Evolutionary conservation across 53 echinoderm and acorn worm species (phyloP).

Genomic region (Apostichopus leukothele): DNA sequence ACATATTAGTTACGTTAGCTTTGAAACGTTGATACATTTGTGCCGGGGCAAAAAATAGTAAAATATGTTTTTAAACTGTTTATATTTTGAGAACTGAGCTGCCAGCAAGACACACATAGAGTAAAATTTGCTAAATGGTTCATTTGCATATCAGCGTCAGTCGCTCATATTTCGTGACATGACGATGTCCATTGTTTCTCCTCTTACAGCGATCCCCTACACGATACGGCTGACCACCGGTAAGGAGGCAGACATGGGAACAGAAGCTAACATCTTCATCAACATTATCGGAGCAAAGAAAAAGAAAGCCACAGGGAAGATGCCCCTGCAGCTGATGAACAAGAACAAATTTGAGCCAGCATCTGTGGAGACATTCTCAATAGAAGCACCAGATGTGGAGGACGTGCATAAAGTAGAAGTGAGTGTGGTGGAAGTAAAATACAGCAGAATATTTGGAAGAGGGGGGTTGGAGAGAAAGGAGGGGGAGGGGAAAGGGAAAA

Average conservation of each 20-base stretch:
- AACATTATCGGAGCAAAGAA: constrained; percentile 89
- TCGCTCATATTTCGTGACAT: no score
- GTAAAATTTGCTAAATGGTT: no score
- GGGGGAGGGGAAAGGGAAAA: no score
- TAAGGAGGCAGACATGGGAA: constrained; percentile 87
- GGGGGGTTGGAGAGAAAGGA: no score
- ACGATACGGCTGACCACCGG: constrained; percentile 84
- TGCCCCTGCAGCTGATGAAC: constrained; percentile 84
- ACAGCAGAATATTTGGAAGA: no score
- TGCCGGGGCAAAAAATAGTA: no score
- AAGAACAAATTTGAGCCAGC: constrained; percentile 80
- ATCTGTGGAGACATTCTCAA: constrained; percentile 90
- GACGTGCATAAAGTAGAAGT: constrained; percentile 97
- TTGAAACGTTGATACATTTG: no score
- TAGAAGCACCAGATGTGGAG: constrained; percentile 88
- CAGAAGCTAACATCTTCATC: constrained; percentile 85
- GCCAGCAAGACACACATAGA: no score
- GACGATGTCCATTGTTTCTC: not conserved
- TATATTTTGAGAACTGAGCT: no score
- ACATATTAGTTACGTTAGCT: no score
- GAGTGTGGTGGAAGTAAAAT: not conserved
- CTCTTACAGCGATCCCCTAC: constrained; percentile 81
- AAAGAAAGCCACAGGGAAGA: constrained; percentile 78
- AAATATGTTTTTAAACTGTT: no score
- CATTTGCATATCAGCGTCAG: no score